Percentiles rank a stretch among this genome's conserved stretches.
phyloP scores from a whole-genome alignment of 2,113 vertebrate genomes.

The Dromas ardeola region DNA sequence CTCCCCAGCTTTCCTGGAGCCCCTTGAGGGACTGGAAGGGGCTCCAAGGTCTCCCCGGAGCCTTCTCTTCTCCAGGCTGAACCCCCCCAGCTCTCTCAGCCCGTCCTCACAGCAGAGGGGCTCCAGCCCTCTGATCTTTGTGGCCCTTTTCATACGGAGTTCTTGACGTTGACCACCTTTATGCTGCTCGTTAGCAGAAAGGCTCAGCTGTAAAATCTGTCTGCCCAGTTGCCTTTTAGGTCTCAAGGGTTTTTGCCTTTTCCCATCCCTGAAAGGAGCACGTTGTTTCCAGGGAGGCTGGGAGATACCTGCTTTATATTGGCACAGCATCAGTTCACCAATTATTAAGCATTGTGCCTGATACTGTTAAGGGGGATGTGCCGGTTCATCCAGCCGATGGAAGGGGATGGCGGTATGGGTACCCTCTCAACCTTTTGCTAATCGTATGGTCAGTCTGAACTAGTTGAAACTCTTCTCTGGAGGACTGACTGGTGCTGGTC shows the following conservation, averaged over 20 bases:
- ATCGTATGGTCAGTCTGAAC: fast-evolving
- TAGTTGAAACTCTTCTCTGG: not conserved
- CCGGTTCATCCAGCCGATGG: not conserved
- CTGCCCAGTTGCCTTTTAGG: not conserved
- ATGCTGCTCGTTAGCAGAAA: fast-evolving
- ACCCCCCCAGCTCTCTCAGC: no score
- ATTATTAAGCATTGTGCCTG: fast-evolving
- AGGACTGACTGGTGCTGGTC: not conserved
- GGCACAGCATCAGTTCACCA: fast-evolving
- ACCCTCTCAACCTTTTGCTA: no score
- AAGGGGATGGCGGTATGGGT: fast-evolving
- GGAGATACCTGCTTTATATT: not conserved
- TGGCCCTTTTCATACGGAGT: no score
- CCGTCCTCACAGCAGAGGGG: no score
- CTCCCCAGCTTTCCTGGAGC: no score
- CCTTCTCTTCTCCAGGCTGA: no score
- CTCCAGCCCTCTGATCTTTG: no score
- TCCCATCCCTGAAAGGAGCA: not conserved
- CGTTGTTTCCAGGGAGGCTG: fast-evolving
- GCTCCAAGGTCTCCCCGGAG: no score
- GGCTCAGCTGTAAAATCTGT: not conserved
- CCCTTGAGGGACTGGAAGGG: no score
- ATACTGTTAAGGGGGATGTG: fast-evolving
- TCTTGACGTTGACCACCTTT: fast-evolving
- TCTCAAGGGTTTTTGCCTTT: not conserved